A percentile compares a stretch with the other conserved stretches of the same genome.
phyloP scores from a whole-genome alignment of 2,888 invertebrate genomes.

The Thyatira batis region DNA sequence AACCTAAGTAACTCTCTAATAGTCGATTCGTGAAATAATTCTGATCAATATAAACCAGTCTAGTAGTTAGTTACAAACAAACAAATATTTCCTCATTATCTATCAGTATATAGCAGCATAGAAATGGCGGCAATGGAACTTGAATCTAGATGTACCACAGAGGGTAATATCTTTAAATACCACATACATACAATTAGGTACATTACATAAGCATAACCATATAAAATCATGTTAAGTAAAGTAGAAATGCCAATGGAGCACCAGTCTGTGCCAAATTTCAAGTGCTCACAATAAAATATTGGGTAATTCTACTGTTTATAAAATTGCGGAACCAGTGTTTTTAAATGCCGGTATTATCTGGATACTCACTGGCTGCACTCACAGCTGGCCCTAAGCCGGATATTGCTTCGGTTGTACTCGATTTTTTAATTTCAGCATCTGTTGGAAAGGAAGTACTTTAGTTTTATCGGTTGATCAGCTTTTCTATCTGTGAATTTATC shows the following conservation, averaged over 20 bases:
- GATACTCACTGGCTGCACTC: slow-evolving; percentile 73
- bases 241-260: slow-evolving; percentile 3
- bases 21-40: too few species aligned
- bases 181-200: neutral
- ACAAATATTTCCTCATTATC: too few species aligned
- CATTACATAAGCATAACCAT: neutral
- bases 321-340: slow-evolving; percentile 32
- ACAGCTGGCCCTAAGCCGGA: slow-evolving; percentile 74
- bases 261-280: slow-evolving; percentile 17
- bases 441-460: slow-evolving; percentile 13
- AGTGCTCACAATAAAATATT: slow-evolving; percentile 30
- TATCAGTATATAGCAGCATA: too few species aligned
- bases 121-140: too few species aligned
- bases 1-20: too few species aligned
- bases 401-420: slow-evolving; percentile 57
- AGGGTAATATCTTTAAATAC: too few species aligned
- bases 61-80: too few species aligned
- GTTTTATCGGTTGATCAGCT: neutral
- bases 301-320: slow-evolving; percentile 21
- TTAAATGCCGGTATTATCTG: slow-evolving; percentile 31
- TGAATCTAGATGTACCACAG: too few species aligned
- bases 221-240: slow-evolving; percentile 1
- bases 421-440: slow-evolving; percentile 70
- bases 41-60: too few species aligned
- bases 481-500: slow-evolving; percentile 3